phyloP scores from a whole-genome alignment of 2,888 invertebrate species.

The Hipparchia semele region DNA sequence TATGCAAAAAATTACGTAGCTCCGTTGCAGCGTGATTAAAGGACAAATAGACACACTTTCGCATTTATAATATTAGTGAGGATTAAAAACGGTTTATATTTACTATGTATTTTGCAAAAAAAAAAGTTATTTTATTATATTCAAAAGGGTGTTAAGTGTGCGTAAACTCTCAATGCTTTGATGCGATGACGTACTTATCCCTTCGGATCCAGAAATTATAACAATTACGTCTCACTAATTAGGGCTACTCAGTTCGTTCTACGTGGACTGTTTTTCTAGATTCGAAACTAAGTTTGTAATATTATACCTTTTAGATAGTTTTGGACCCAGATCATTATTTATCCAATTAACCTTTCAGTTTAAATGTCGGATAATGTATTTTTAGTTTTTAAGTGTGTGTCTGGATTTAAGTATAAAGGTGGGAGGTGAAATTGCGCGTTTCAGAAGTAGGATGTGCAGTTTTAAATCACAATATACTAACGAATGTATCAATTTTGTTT shows the following conservation, averaged over 20 bases:
- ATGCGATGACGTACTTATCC: conserved; percentile 36
- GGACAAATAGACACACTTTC: too few species aligned
- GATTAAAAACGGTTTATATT: too few species aligned
- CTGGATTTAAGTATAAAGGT: not conserved
- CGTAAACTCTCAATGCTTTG: conserved; percentile 13
- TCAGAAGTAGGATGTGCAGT: not conserved
- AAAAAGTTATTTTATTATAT: too few species aligned
- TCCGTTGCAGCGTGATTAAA: too few species aligned
- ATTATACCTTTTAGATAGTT: not conserved
- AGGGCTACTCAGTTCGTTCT: conserved; percentile 32
- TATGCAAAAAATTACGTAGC: too few species aligned
- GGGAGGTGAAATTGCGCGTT: not conserved
- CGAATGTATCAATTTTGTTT: not conserved
- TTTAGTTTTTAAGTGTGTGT: not conserved
- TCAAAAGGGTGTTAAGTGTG: not conserved
- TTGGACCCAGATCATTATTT: not conserved
- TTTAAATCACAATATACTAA: not conserved
- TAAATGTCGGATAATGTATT: not conserved
- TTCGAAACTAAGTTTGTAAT: not conserved
- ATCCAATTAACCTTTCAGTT: not conserved
- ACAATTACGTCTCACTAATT: conserved; percentile 47
- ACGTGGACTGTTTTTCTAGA: conserved; percentile 7
- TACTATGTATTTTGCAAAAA: too few species aligned
- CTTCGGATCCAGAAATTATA: conserved; percentile 46
- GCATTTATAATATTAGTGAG: too few species aligned